Evolutionary conservation across 2,888 invertebrate species (phyloP), one percentile per base, ranked within the genome.

Genomic region (Argyresthia goedartella): DNA sequence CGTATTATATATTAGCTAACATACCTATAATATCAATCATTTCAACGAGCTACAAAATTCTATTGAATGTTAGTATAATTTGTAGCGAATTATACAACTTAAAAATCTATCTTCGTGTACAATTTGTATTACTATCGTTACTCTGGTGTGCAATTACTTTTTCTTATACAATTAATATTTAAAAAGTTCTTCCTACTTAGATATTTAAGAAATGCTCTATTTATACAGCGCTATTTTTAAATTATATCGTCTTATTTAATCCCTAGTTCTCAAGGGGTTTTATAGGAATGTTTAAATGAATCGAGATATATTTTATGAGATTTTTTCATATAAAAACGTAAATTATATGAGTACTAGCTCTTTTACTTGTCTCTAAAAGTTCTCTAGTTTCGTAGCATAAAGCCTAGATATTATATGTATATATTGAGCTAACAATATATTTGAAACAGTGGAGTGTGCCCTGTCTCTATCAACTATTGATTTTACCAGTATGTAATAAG

Each of bases 271-370:
- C 60, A 66, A 72, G 72, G 67, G 42, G 13, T 47, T 43, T 65
- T 60, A 66, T 70, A 25, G 25, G 25, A 25, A 25, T 25, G 67
- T 69, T 69, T 71, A 71, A 67, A 70, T 73, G 68, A 76, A 75
- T 77, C 74, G 77, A 84, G 76, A 81, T 82, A 81, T 85, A 84
- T 85, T 86, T 85, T 86, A 84, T 78, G 82, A 86, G 77, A 84
- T 81, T 77, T 85, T 81, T 85, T 80, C 72, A 74, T 75, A 78
- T 67, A 61, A 73, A 71, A 72, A 78, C 73, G 73, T 69, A 75
- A 71, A 67, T 64, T 76, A 25, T 25, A 25, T 25, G 25, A 6
- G 25, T 25, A 25, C 25, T 25, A 70, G 80, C 73, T 69, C 73
- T 78, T 79, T 78, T 79, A 81, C 69, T 71, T 80, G 78, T 81